Conservation (phyloP, 2,888 invertebrate species). For the Nebria salina region DNA sequence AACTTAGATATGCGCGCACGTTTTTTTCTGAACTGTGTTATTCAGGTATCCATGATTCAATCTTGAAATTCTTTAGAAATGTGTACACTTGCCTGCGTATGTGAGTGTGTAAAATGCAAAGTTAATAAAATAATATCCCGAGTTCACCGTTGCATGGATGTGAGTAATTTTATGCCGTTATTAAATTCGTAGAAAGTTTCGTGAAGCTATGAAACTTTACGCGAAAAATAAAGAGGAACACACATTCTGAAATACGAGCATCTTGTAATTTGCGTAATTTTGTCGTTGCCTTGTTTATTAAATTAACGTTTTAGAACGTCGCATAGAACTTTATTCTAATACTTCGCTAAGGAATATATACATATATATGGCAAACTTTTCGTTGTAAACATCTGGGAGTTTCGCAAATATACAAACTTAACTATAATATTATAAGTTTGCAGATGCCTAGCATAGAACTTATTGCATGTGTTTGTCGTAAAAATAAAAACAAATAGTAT, state of each 20-base stretch:
- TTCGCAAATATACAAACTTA: background rate
- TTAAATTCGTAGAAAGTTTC: background rate
- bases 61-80: too few species aligned
- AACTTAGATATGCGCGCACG: too few species aligned
- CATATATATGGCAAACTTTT: background rate
- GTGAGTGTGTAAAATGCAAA: background rate
- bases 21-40: too few species aligned
- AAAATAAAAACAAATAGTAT: background rate
- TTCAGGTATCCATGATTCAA: too few species aligned
- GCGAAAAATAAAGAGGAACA: background rate
- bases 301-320: background rate
- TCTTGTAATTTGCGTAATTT: background rate
- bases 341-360: background rate
- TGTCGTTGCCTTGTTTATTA: conserved; percentile 10
- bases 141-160: conserved; percentile 7
- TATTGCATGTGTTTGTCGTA: background rate
- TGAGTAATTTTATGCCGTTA: background rate
- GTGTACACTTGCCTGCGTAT: too few species aligned
- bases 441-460: background rate
- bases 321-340: conserved; percentile 14
- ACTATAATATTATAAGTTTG: background rate
- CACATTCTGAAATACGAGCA: background rate
- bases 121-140: conserved; percentile 26
- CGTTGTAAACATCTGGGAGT: background rate
- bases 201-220: background rate